These are phyloP conservation scores for Trialeurodes vaporariorum DNA, from an alignment of 1,140 invertebrate genomes.

Conservation along the genomic window DNA sequence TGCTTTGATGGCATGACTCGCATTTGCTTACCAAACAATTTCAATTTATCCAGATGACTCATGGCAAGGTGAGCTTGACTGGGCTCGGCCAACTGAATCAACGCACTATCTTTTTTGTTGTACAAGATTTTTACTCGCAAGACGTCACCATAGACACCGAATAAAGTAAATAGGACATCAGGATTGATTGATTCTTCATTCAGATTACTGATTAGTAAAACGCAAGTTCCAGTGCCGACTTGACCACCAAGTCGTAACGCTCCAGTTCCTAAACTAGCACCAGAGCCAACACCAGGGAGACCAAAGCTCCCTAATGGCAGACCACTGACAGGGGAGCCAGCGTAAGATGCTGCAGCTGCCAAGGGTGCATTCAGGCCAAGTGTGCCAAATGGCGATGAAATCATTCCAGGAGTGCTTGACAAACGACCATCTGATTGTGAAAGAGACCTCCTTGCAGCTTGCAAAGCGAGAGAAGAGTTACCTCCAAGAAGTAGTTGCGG, in stretches of 20 bases:
- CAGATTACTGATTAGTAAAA: conserved; percentile 77
- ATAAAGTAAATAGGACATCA: background rate
- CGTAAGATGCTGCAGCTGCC: conserved; percentile 54
- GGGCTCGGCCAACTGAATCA: conserved; percentile 96
- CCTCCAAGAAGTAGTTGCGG: conserved; percentile 53
- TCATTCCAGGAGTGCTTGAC: conserved; percentile 60
- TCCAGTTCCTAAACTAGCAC: background rate
- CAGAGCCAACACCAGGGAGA: conserved; percentile 28
- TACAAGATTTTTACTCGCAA: conserved; percentile 98
- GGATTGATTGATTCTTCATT: conserved; percentile 69
- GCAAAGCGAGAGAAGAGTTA: conserved; percentile 39
- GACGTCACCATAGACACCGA: conserved; percentile 97
- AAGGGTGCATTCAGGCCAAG: conserved; percentile 51
- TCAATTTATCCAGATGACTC: conserved; percentile 94
- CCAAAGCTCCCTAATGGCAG: conserved; percentile 46
- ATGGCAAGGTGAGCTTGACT: conserved; percentile 96
- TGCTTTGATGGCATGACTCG: conserved; percentile 96
- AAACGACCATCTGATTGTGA: conserved; percentile 3
- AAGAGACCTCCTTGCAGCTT: conserved; percentile 26
- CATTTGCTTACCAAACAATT: conserved; percentile 92
- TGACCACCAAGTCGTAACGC: conserved; percentile 31
- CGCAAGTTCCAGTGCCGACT: conserved; percentile 44
- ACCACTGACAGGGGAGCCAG: conserved; percentile 50
- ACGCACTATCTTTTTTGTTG: conserved; percentile 98
- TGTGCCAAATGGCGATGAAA: conserved; percentile 67